A percentile compares a stretch with the other conserved stretches of the same genome.
Evolutionary conservation across 2,113 vertebrate genomes (phyloP).

Genomic region (Odontophorus gujanensis): DNA sequence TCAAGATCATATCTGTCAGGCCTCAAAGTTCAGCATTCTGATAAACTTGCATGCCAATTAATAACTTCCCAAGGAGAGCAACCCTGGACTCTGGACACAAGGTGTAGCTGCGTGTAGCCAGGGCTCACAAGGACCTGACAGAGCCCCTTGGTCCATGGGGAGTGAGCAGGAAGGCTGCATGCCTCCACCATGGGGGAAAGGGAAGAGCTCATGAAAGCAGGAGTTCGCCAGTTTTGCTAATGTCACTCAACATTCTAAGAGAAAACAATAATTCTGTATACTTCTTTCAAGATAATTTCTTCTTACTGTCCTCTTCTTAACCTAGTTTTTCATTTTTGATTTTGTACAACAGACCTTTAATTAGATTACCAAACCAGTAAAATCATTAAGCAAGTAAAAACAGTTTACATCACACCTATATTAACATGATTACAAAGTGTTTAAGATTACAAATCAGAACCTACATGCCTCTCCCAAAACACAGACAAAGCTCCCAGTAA

Average conservation of each 20-base stretch:
- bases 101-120: neutral
- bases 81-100: neutral
- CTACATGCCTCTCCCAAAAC: neutral
- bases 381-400: neutral
- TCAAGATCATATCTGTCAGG: neutral
- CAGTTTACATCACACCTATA: neutral
- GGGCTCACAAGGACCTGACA: neutral
- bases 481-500: neutral
- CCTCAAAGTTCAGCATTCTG: neutral
- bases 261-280: rapidly evolving
- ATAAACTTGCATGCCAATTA: neutral
- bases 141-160: neutral
- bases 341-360: neutral
- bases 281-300: neutral
- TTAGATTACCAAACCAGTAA: neutral
- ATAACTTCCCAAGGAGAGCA: neutral
- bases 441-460: neutral
- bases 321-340: neutral
- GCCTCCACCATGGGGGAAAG: neutral
- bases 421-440: neutral
- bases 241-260: neutral
- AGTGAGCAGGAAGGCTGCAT: neutral
- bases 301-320: constrained; percentile 1
- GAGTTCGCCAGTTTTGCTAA: neutral
- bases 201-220: neutral